phyloP scores from a whole-genome alignment of 1,140 invertebrate species.

The Anastrepha obliqua region DNA sequence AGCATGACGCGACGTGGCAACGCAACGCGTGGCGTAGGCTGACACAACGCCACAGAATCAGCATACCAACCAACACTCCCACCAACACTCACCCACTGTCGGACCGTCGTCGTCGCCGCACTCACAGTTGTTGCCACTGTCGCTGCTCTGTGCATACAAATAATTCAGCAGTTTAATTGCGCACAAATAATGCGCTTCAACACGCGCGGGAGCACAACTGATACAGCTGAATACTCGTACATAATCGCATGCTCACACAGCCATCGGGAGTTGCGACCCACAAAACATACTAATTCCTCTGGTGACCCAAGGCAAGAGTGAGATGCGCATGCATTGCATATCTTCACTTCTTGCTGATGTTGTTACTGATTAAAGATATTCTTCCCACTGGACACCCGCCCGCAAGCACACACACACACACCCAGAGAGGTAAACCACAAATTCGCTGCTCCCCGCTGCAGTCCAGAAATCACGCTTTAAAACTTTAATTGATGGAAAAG shows the following conservation, averaged over 20 bases:
- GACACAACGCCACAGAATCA: background rate
- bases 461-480: constrained; percentile 5
- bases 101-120: background rate
- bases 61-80: background rate
- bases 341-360: constrained; percentile 14
- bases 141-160: constrained; percentile 16
- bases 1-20: constrained; percentile 14
- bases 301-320: background rate
- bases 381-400: background rate
- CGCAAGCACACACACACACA: background rate
- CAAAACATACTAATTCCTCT: background rate
- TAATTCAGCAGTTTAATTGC: constrained; percentile 47
- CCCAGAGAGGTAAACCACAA: background rate
- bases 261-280: background rate
- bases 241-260: background rate
- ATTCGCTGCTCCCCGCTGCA: background rate
- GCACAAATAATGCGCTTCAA: constrained; percentile 45
- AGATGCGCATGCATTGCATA: background rate
- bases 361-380: constrained; percentile 40
- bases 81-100: background rate
- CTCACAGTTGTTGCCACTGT: background rate
- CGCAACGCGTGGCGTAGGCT: background rate
- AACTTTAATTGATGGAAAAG: constrained; percentile 39
- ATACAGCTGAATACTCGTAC: background rate
- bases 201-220: constrained; percentile 24